A percentile compares a stretch with the other conserved stretches of the same genome.
phyloP scores from a whole-genome alignment of 2,888 invertebrate species.

The Athalia cordata region DNA sequence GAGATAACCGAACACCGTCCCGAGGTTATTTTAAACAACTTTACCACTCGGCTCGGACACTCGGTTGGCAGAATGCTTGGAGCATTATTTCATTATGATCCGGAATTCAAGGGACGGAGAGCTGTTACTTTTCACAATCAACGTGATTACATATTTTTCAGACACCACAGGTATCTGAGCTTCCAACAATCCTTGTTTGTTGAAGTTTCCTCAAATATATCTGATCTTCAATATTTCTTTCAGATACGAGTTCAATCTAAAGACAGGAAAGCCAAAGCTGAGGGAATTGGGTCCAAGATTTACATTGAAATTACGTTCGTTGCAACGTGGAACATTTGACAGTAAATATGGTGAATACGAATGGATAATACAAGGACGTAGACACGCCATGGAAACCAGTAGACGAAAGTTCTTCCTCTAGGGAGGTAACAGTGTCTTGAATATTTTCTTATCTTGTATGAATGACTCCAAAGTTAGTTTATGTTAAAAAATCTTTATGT shows the following conservation, averaged over 20 bases:
- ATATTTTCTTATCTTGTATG: no score
- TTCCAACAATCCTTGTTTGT: not conserved
- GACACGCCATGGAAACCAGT: slow-evolving; percentile 96
- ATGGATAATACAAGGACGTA: slow-evolving; percentile 93
- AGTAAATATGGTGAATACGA: slow-evolving; percentile 97
- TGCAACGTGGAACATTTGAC: slow-evolving; percentile 98
- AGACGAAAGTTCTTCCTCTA: slow-evolving; percentile 94
- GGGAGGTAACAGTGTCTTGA: not conserved
- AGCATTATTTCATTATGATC: slow-evolving; percentile 95
- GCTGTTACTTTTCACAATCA: slow-evolving; percentile 99
- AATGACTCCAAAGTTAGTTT: no score
- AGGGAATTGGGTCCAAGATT: slow-evolving; percentile 98
- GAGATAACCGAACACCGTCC: slow-evolving; percentile 93
- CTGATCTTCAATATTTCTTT: slow-evolving; percentile 46
- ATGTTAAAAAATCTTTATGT: no score
- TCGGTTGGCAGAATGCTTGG: slow-evolving; percentile 94
- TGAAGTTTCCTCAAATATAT: no score
- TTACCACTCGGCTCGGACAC: slow-evolving; percentile 94
- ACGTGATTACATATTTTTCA: slow-evolving; percentile 98
- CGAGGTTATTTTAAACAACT: slow-evolving; percentile 95
- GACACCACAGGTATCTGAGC: slow-evolving; percentile 89
- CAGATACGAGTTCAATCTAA: slow-evolving; percentile 90
- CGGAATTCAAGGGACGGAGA: slow-evolving; percentile 94
- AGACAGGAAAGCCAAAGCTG: slow-evolving; percentile 85
- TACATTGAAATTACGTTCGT: slow-evolving; percentile 91